Base-by-base conservation (phyloP, 2,888 invertebrate species). In the Macropis europaea region DNA sequence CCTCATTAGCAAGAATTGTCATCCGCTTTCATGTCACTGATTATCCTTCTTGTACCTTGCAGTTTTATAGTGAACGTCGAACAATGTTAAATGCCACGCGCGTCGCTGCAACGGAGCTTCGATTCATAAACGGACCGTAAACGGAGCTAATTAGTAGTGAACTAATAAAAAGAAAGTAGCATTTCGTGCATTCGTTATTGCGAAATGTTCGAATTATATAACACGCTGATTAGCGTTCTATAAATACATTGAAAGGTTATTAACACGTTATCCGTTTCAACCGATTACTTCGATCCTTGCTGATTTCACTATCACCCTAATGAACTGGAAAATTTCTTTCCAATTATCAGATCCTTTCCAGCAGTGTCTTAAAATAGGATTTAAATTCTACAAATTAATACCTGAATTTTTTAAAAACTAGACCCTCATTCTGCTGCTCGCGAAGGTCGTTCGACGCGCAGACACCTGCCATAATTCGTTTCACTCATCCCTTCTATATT, bases 401-500 rank as follows among this genome's bases (percentile, higher is more conserved):
- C n/a, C n/a, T n/a, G n/a, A n/a, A n/a, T n/a, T n/a, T n/a, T n/a
- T n/a, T n/a, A n/a, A n/a, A n/a, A n/a, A n/a, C n/a, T n/a, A n/a
- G n/a, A n/a, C 22, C 28, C 36, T 28, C 19, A 22, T 26, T 30
- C 24, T n/a, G 5, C n/a, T n/a, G n/a, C n/a, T n/a, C n/a, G n/a
- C 17, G 60, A 43, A 52, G 30, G 50, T 43, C 48, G 36, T 64
- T 43, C 59, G 48, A 43, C 40, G 50, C 32, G 48, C 56, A 67
- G 57, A 48, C 52, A 28, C 24, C 43, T 26, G 50, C 28, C 32
- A 19, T 19, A 11, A 5, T 30, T 24, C 45, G 43, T 53, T 45
- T 26, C 43, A 19, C 30, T n/a, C 47, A 47, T 42, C 5, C 17
- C 13, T 7, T n/a, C 36, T 45, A 47, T 24, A 17, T 34, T 56